Conservation (phyloP, 2,113 vertebrate species). For the Petrocephalus zakoni region DNA sequence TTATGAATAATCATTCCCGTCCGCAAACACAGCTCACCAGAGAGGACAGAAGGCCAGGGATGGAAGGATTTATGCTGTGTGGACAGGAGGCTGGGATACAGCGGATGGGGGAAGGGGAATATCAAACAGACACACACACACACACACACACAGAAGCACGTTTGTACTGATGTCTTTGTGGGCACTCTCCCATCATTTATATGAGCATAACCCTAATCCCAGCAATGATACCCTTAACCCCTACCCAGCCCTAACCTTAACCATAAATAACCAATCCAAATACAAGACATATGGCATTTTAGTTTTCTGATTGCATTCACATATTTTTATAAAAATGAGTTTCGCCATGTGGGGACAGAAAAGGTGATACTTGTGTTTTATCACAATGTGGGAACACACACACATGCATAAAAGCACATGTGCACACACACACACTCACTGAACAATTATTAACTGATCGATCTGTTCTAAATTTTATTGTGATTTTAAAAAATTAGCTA, state of each 20-base stretch:
- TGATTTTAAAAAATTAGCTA: background rate
- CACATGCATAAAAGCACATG: background rate
- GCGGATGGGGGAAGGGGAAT: background rate
- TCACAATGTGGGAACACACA: background rate
- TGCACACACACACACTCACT: background rate
- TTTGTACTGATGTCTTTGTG: background rate
- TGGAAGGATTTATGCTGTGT: background rate
- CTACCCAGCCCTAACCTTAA: background rate
- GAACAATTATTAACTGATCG: background rate
- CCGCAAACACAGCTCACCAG: background rate
- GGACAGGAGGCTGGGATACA: background rate
- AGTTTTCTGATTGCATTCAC: background rate
- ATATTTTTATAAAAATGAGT: background rate
- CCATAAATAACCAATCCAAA: background rate
- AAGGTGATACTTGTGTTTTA: background rate
- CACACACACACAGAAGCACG: background rate
- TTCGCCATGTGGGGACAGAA: background rate
- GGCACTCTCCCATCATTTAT: background rate
- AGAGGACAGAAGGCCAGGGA: background rate
- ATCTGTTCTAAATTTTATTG: background rate
- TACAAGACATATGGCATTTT: background rate
- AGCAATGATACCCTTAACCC: background rate
- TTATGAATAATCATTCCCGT: constrained; percentile 19
- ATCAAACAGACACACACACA: background rate
- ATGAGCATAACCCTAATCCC: background rate